phyloP scores from a whole-genome alignment of 2,888 invertebrate genomes.

The Syritta pipiens region DNA sequence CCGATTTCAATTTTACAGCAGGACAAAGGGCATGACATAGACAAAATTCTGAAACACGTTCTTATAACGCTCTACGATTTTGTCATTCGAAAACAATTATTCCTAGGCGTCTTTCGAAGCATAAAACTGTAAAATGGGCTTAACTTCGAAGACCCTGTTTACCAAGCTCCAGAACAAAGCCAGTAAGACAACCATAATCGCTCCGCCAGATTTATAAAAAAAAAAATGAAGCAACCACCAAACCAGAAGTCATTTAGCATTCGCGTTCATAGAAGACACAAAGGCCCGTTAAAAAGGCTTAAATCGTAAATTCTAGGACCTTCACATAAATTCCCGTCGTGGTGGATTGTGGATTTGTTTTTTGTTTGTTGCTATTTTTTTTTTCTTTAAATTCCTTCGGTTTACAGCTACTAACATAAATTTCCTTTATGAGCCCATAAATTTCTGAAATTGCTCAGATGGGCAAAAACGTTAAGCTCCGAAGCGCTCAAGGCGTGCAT shows the following conservation, averaged over 20 bases:
- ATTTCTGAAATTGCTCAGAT: constrained; percentile 55
- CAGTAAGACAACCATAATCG: too few relatives aligned
- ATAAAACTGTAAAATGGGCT: too few relatives aligned
- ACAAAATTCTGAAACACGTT: too few relatives aligned
- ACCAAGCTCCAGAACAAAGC: too few relatives aligned
- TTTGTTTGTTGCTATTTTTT: constrained; percentile 11
- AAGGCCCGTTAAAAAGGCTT: constrained; percentile 37
- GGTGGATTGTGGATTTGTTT: constrained; percentile 19
- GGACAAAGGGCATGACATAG: too few relatives aligned
- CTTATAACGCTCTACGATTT: too few relatives aligned
- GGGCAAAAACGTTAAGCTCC: constrained; percentile 9
- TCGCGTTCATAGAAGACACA: constrained; percentile 1
- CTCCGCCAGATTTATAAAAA: too few relatives aligned
- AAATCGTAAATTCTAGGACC: constrained; percentile 31
- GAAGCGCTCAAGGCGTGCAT: constrained; percentile 1
- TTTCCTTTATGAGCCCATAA: constrained; percentile 53
- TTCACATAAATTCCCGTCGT: constrained; percentile 25
- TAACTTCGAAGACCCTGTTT: too few relatives aligned
- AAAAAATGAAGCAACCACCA: neutral
- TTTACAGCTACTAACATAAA: constrained; percentile 44
- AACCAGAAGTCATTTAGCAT: neutral
- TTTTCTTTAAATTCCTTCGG: constrained; percentile 15
- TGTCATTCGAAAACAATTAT: too few relatives aligned
- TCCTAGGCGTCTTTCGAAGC: too few relatives aligned
- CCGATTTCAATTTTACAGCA: too few relatives aligned